A percentile compares a stretch with the other conserved stretches of the same genome.
phyloP scores from a whole-genome alignment of 2,797 vertebrate genomes.

The Pangasius larnaudii region DNA sequence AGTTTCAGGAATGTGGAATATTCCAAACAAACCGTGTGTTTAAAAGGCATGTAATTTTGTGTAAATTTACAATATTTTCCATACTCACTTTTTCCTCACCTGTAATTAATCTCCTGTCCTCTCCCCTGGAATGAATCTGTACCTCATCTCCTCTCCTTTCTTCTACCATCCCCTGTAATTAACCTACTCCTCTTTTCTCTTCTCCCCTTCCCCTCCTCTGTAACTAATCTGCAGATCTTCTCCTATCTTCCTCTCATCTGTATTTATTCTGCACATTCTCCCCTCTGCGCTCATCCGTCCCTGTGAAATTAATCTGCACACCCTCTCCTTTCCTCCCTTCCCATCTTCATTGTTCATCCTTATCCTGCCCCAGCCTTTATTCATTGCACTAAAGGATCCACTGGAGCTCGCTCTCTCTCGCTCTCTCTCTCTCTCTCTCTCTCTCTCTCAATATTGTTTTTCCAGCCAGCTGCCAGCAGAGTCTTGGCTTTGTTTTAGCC shows the following conservation, averaged over 20 bases:
- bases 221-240: slow-evolving; percentile 19
- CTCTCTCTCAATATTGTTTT: background rate
- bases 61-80: background rate
- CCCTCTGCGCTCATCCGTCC: background rate
- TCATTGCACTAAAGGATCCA: background rate
- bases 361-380: slow-evolving; percentile 4
- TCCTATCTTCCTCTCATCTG: slow-evolving; percentile 9
- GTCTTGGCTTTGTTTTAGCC: slow-evolving; percentile 18
- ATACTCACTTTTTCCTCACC: background rate
- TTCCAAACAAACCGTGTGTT: background rate
- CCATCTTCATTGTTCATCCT: background rate
- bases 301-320: slow-evolving; percentile 22
- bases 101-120: background rate
- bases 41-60: background rate
- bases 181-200: slow-evolving; percentile 3
- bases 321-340: background rate
- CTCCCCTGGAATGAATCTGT: background rate
- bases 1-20: too few species aligned
- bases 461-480: slow-evolving; percentile 3
- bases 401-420: background rate
- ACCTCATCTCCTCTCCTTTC: slow-evolving; percentile 11
- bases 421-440: background rate
- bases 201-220: slow-evolving; percentile 6
- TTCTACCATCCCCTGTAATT: slow-evolving; percentile 25
- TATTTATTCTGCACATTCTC: background rate